Evolutionary conservation across 2,797 vertebrate genomes (phyloP).

Genomic region (Acridotheres tristis): DNA sequence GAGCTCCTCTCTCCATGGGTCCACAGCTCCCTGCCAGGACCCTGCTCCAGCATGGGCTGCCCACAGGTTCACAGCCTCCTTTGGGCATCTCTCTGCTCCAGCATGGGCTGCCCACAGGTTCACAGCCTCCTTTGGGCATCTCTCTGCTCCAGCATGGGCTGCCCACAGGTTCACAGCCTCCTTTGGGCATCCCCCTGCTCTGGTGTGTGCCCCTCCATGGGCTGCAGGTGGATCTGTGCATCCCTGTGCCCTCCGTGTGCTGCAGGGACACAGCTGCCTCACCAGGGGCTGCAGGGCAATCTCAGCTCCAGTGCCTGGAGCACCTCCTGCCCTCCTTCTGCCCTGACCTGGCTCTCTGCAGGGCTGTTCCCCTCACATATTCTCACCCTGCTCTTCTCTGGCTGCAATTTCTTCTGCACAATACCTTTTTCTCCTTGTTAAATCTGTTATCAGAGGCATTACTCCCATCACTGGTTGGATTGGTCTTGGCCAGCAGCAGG

Average conservation of each 20-base stretch:
- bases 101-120: not conserved
- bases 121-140: no score
- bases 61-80: no score
- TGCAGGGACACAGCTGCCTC: not conserved
- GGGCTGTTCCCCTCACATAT: not conserved
- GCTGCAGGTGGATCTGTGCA: not conserved
- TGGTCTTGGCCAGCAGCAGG: fast-evolving
- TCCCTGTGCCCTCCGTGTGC: not conserved
- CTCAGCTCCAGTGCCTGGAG: fast-evolving
- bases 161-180: not conserved
- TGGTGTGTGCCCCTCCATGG: no score
- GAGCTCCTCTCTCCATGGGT: not conserved
- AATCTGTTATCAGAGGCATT: not conserved
- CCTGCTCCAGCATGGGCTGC: no score
- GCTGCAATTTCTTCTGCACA: not conserved
- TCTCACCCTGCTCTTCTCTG: not conserved
- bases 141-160: not conserved
- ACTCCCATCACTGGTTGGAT: no score
- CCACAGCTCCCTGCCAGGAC: not conserved
- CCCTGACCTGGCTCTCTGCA: not conserved
- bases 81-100: no score
- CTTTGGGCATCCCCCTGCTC: not conserved
- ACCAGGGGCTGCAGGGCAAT: not conserved
- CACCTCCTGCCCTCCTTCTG: not conserved
- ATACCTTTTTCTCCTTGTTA: no score